Percentiles rank a stretch among this genome's conserved stretches.
Conservation (phyloP, 1,140 invertebrate species). For the Gerris buenoi region DNA sequence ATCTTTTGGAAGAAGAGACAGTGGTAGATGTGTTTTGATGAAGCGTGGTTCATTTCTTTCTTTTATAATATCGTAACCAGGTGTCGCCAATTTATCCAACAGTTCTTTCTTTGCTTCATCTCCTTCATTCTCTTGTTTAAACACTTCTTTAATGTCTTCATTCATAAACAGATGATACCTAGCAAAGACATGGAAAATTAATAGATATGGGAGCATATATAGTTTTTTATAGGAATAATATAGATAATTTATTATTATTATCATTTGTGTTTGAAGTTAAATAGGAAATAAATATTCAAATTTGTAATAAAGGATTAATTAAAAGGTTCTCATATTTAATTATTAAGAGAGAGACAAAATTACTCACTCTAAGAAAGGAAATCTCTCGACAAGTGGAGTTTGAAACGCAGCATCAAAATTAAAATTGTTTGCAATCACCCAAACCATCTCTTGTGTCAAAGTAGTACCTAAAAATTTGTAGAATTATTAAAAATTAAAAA, state of each 20-base stretch:
- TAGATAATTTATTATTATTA: no score
- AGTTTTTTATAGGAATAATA: no score
- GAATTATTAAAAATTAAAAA: no score
- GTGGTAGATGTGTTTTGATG: constrained; percentile 56
- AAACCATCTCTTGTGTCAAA: constrained; percentile 64
- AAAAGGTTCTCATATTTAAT: no score
- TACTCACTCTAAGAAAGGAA: constrained; percentile 59
- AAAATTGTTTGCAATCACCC: constrained; percentile 54
- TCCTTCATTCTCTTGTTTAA: constrained; percentile 16
- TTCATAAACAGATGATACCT: constrained; percentile 18
- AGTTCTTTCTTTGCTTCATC: constrained; percentile 13
- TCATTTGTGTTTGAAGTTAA: no score
- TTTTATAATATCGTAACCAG: constrained; percentile 21
- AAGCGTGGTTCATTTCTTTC: constrained; percentile 36
- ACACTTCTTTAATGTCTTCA: constrained; percentile 17
- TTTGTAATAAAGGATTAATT: no score
- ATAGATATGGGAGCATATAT: no score
- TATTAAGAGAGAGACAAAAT: no score
- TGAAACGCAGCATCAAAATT: constrained; percentile 50
- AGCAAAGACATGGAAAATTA: neutral
- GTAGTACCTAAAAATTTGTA: constrained; percentile 61
- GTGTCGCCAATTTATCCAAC: constrained; percentile 14
- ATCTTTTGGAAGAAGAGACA: constrained; percentile 43
- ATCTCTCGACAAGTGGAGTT: constrained; percentile 37
- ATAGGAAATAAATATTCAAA: no score